Evolutionary conservation across 2,797 vertebrate genomes (phyloP).

Genomic region (Premnoplex brunnescens): DNA sequence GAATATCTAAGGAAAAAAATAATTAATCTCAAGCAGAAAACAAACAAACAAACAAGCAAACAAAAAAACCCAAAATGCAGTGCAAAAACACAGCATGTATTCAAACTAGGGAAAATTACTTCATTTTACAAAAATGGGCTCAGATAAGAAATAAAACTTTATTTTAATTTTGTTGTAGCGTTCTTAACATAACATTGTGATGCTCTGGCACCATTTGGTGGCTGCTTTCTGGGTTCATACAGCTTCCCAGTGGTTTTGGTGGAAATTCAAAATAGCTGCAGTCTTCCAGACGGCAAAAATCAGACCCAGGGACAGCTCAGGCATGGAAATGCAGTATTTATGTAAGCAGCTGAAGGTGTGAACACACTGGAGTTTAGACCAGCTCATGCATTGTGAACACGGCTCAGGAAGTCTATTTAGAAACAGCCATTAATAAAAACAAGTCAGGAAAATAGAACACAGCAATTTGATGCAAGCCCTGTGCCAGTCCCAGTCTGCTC

Average conservation of each 20-base stretch:
- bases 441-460: not conserved
- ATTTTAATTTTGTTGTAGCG: not conserved
- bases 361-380: not conserved
- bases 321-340: not conserved
- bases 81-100: not conserved
- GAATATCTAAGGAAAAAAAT: not conserved
- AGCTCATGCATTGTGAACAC: not conserved
- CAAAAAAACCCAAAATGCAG: not conserved
- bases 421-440: slow-evolving; percentile 43
- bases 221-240: not conserved
- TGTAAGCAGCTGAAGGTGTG: not conserved
- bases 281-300: not conserved
- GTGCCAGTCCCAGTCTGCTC: not conserved
- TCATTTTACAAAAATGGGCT: rapidly evolving
- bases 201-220: not conserved
- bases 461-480: not conserved
- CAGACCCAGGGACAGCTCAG: not conserved
- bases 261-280: not conserved
- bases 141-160: not conserved
- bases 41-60: not conserved
- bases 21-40: not conserved
- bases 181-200: not conserved
- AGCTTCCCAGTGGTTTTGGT: not conserved
- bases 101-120: not conserved
- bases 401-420: not conserved